Evolutionary conservation across 2,113 vertebrate species (phyloP), one percentile per base, ranked within the genome.

Genomic region (Prietella phreatophila): DNA sequence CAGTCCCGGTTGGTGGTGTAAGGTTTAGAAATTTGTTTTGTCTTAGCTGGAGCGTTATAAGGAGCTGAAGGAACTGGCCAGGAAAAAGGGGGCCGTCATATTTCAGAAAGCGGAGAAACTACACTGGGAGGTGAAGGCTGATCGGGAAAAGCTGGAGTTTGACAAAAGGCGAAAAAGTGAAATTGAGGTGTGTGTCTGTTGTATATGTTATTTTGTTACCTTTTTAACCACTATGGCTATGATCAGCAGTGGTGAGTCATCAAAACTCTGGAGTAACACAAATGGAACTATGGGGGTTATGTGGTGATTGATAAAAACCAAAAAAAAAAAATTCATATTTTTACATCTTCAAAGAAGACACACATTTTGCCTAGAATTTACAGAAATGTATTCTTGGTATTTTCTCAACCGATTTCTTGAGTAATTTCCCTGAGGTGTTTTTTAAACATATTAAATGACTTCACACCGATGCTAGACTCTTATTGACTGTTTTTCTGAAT

Each of bases 91-190:
- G 5, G 97, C 96, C 1, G 90, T 92, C 0, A 83, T 97, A 83
- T 93, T 86, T 14, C 98, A 99, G 69, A 96, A 97, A 53, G 91
- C 95, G 3, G 94, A 97, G 85, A 98, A 97, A 83, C 92, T 99
- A 50, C 92, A 91, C 3, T 96, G 97, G 97, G 97, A 97, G 33
- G 93, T 97, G 69, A 97, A 91, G 90, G 94, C 96, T 0, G 96
- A 97, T 71, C 63, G 90, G 3, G 97, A 97, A 76, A 96, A 95
- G 87, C 90, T 97, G 84, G 93, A 93, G n/a, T 96, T 97, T 76
- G 95, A 97, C 86, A 91, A 94, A 90, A 96, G 96, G 89, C 95
- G 94, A 85, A 96, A 94, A 86, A 96, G 92, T 76, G 97, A 98
- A 90, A 86, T 95, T 60, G 92, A 98, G 97, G 98, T 99, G 1